Base-by-base conservation (phyloP, 2,113 vertebrate species). In the Corythoichthys intestinalis region DNA sequence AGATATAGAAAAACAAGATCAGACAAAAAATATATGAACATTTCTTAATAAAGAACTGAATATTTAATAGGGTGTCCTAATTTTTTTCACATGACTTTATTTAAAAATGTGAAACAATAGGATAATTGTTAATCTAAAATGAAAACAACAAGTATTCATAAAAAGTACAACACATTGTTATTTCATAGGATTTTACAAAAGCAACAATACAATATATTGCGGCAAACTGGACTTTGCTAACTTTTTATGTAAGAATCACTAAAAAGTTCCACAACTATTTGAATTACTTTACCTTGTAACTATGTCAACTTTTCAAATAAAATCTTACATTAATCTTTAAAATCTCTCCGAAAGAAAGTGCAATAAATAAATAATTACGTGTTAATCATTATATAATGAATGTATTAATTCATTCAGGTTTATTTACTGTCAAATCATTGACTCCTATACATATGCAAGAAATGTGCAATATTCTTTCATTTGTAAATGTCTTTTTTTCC, bases 361-460 rank as follows among this genome's bases (percentile, higher is more conserved):
- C 9, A 65, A 34, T 28, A 65, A 47, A 20, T 64, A 28, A 10
- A 37, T 17, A 6, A 64, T 47, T 65, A 37, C 9, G 34, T 15
- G 49, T 79, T 62, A 44, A 77, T 4, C 2, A 44, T 10, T 63
- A 17, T 44, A 46, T 39, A 46, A 20, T 20, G 11, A 63, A 46
- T 11, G 7, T 63, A 63, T 63, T 10, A 46, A 63, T 46, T 5
- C 44, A 46, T 63, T 63, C 9, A 46, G 38, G 9, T 20, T 39
- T 39, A 63, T 20, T 56, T 56, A 28, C 53, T 20, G 44, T 20
- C 39, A 46, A 46, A 35, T 49, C 34, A 20, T 10, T 61, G 37
- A 66, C 54, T 80, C 70, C 76, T 79, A 83, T 61, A 83, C 82
- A 78, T 87, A 91, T 91, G 88, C 89, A 92, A 91, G 84, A 83